A percentile compares a stretch with the other conserved stretches of the same genome.
Conservation (phyloP, 2,888 invertebrate species). For the Oscheius myriophilus region DNA sequence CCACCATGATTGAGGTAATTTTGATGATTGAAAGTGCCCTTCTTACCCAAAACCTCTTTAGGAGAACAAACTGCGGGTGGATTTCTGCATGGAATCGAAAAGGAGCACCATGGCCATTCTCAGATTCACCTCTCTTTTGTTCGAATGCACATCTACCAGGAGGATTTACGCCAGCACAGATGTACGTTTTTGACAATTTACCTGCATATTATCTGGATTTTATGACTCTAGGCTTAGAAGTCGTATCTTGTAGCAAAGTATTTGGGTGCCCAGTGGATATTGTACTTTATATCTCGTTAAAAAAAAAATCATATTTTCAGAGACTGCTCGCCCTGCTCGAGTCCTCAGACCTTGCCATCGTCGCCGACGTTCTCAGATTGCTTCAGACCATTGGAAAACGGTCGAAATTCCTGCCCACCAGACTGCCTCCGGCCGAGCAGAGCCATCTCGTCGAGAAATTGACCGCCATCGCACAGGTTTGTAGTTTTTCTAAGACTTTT, state of each 20-base stretch:
- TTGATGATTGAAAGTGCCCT: neutral
- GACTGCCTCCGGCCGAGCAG: conserved; percentile 46
- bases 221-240: neutral
- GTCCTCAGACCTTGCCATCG: conserved; percentile 52
- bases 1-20: conserved; percentile 32
- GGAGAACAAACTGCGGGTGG: conserved; percentile 21
- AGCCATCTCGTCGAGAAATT: conserved; percentile 49
- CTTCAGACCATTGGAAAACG: conserved; percentile 63
- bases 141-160: conserved; percentile 66
- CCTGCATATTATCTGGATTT: neutral
- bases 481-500: neutral
- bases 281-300: too few relatives aligned
- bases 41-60: conserved; percentile 5
- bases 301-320: too few relatives aligned
- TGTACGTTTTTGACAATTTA: conserved; percentile 34
- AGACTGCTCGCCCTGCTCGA: conserved; percentile 59
- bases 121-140: conserved; percentile 61
- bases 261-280: too few relatives aligned
- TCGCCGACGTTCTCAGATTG: conserved; percentile 58
- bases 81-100: conserved; percentile 21
- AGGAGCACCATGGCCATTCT: conserved; percentile 42
- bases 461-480: conserved; percentile 56
- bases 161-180: conserved; percentile 62
- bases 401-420: conserved; percentile 57
- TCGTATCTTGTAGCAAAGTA: too few relatives aligned